Evolutionary conservation across 2,797 vertebrate species (phyloP), one percentile per base, ranked within the genome.

Genomic region (Sebastes glaucus): DNA sequence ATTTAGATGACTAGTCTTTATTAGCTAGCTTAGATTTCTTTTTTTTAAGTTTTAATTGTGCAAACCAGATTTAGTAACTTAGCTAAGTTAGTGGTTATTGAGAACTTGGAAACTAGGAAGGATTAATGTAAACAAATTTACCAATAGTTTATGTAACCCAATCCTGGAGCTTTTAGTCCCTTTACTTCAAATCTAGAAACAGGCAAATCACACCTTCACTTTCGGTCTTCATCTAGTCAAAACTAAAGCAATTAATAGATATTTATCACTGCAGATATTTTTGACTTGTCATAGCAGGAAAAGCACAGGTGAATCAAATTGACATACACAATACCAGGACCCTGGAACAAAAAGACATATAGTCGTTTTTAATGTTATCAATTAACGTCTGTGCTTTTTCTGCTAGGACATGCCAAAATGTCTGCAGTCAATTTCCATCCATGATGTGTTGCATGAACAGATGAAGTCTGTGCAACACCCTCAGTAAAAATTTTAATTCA

Each of bases 71-170:
- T 32, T 2, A 23, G 13, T 32, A 4, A 73, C 0, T 7, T 7
- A 11, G 8, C 0, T 4, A 38, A 18, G 0, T 62, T 5, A 1
- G 2, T 18, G 49, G 11, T 20, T 32, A 57, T 6, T 9, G 38
- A 35, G 8, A 23, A 56, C 3, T 16, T 22, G 33, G 5, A 27
- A 23, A 65, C 35, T 38, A 38, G 35, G 35, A 38, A 38, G 35
- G n/a, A 33, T 14, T 42, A 28, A 35, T n/a, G 28, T 32, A 57
- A 25, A 27, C 13, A 22, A 6, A 67, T n/a, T 46, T 52, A n/a
- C 59, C 5, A 61, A n/a, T 61, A n/a, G 59, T 0, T 61, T 32
- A 11, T 33, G 42, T 1, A 63, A 63, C 23, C 22, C 14, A 22
- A 38, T 18, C 4, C n/a, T 16, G 35, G 28, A 27, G 28, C 30